Percentiles rank a stretch among this genome's conserved stretches.
These are phyloP conservation scores for Caenorhabditis drosophilae DNA, from an alignment of 2,888 invertebrate species.

Conservation along the genomic window DNA sequence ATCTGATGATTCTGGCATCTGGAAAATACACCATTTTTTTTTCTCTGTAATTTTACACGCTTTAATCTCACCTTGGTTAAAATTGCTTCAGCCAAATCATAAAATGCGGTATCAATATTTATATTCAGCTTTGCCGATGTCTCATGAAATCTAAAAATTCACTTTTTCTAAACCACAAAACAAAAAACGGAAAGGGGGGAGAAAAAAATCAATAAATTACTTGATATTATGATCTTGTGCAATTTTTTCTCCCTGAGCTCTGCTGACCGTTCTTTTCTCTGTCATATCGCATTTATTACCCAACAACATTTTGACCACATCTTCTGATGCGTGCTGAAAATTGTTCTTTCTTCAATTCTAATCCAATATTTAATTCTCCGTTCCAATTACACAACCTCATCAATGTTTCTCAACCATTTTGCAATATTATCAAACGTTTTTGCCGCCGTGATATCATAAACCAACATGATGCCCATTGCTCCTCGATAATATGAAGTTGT, in stretches of 20 bases:
- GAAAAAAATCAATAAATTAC: constrained; percentile 8
- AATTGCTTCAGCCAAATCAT: constrained; percentile 83
- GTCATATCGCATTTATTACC: constrained; percentile 98
- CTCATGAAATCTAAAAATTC: constrained; percentile 86
- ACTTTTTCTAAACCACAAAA: too few relatives aligned
- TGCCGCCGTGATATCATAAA: constrained; percentile 95
- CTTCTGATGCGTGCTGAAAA: constrained; percentile 82
- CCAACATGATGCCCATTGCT: constrained; percentile 77
- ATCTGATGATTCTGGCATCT: constrained; percentile 45
- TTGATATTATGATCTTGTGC: constrained; percentile 44
- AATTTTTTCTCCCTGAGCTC: constrained; percentile 69
- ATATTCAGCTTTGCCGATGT: constrained; percentile 97
- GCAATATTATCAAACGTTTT: constrained; percentile 99
- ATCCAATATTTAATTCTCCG: not conserved
- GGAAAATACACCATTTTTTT: constrained; percentile 11
- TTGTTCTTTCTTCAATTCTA: not conserved
- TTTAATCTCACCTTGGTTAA: constrained; percentile 64
- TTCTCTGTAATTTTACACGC: not conserved
- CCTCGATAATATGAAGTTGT: constrained; percentile 94
- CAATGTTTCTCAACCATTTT: constrained; percentile 98
- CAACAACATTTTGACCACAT: constrained; percentile 97
- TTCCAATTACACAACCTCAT: constrained; percentile 76
- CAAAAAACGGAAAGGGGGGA: too few relatives aligned
- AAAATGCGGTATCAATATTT: constrained; percentile 97
- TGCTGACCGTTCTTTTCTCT: constrained; percentile 91